Evolutionary conservation across 2,113 vertebrate species (phyloP).

Genomic region (Leiothrix lutea): DNA sequence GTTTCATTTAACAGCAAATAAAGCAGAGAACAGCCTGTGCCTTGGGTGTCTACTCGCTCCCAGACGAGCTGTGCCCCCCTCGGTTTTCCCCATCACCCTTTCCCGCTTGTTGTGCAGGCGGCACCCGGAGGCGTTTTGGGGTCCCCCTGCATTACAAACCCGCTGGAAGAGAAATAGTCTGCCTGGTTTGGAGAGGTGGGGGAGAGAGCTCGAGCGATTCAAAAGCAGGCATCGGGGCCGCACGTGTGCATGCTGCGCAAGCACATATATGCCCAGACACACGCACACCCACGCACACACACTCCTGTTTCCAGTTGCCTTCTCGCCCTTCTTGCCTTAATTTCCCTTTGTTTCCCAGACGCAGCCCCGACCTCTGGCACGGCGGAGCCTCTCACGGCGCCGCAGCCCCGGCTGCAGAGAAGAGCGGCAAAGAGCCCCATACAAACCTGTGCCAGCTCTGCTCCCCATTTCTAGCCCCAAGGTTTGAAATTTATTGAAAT

Average conservation of each 20-base stretch:
- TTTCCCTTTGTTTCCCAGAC: constrained; percentile 65
- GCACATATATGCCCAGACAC: background rate
- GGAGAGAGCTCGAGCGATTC: background rate
- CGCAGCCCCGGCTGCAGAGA: background rate
- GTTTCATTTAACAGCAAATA: constrained; percentile 62
- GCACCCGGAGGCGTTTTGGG: background rate
- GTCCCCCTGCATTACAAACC: background rate
- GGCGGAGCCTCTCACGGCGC: background rate
- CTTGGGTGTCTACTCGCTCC: background rate
- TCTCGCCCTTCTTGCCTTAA: constrained; percentile 23
- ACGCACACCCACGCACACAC: background rate
- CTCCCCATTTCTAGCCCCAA: constrained; percentile 15
- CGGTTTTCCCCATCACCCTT: background rate
- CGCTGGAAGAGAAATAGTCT: background rate
- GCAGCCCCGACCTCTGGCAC: constrained; percentile 24
- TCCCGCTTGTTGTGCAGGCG: background rate
- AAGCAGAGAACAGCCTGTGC: constrained; percentile 20
- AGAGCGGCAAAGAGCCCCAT: background rate
- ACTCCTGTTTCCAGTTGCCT: background rate
- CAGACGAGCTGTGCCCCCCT: background rate
- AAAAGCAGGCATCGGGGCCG: background rate
- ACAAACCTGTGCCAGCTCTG: constrained; percentile 52
- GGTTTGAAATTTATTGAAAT: constrained; percentile 50
- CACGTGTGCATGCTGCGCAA: constrained; percentile 2
- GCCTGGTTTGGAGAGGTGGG: background rate